Conservation (phyloP, 1,140 invertebrate genomes). For the Trichoplusia ni region DNA sequence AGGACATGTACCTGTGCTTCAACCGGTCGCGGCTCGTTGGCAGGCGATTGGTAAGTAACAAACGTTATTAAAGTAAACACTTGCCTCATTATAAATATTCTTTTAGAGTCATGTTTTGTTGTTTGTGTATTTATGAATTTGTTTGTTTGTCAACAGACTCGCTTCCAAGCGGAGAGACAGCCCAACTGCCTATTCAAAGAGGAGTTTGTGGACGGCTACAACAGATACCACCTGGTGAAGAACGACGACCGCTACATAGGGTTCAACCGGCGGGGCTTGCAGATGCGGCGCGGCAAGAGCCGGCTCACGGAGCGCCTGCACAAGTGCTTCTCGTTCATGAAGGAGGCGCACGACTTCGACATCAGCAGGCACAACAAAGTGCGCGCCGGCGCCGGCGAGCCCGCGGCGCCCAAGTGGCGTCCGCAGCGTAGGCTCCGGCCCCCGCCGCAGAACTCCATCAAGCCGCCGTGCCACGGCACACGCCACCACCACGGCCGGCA, state of each 20-base stretch:
- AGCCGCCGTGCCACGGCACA: slow-evolving; percentile 61
- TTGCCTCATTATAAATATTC: neutral
- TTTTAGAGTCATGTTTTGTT: neutral
- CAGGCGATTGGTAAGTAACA: slow-evolving; percentile 67
- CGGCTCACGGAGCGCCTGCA: slow-evolving; percentile 57
- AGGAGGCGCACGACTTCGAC: slow-evolving; percentile 73
- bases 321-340: slow-evolving; percentile 74
- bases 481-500: slow-evolving; percentile 72
- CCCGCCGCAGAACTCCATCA: slow-evolving; percentile 65
- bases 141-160: slow-evolving; percentile 60
- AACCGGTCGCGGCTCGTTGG: slow-evolving; percentile 70
- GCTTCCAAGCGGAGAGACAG: slow-evolving; percentile 73
- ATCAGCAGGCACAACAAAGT: slow-evolving; percentile 67
- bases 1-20: slow-evolving; percentile 78
- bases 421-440: slow-evolving; percentile 69
- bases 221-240: slow-evolving; percentile 72
- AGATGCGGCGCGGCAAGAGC: slow-evolving; percentile 63
- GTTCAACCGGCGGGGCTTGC: slow-evolving; percentile 71
- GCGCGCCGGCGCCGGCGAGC: slow-evolving; percentile 61
- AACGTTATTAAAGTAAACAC: neutral
- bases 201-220: slow-evolving; percentile 76
- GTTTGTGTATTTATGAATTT: neutral
- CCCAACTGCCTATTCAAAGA: slow-evolving; percentile 76
- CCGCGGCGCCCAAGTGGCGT: slow-evolving; percentile 61
- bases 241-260: slow-evolving; percentile 76